A percentile compares a stretch with the other conserved stretches of the same genome.
These are phyloP conservation scores for Trichomycterus rosablanca DNA, from an alignment of 2,113 vertebrate species.

Conservation along the genomic window DNA sequence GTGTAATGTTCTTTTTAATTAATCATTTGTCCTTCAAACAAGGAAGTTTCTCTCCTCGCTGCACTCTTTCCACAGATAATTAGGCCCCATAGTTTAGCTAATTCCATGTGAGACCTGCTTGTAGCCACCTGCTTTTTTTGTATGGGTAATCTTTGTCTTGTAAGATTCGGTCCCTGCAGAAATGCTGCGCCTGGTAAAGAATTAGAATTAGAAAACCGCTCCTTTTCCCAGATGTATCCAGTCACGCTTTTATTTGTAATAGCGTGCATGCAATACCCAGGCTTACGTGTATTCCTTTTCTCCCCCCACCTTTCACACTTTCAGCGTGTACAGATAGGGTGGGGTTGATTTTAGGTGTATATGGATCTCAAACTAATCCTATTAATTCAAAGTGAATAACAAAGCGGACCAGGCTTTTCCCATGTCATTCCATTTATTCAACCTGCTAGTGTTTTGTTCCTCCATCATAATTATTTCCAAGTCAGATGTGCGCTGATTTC, in stretches of 20 bases:
- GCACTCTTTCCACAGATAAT: conserved; percentile 62
- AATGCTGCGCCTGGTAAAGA: conserved; percentile 47
- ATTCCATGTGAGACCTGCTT: conserved; percentile 50
- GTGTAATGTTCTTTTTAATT: conserved; percentile 72
- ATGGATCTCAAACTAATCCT: conserved; percentile 79
- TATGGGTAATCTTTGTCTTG: conserved; percentile 70
- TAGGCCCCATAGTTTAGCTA: conserved; percentile 64
- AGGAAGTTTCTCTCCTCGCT: conserved; percentile 54
- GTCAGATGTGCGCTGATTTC: conserved; percentile 92
- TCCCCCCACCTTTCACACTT: neutral
- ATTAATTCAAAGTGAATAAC: conserved; percentile 97
- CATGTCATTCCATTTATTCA: conserved; percentile 90
- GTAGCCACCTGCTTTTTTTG: conserved; percentile 64
- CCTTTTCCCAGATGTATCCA: conserved; percentile 40
- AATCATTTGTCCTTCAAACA: conserved; percentile 73
- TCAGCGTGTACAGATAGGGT: conserved; percentile 48
- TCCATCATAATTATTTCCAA: conserved; percentile 97
- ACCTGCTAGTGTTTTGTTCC: conserved; percentile 91
- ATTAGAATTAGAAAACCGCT: conserved; percentile 68
- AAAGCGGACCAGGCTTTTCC: conserved; percentile 86
- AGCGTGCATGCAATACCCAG: conserved; percentile 20
- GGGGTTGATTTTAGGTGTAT: conserved; percentile 61
- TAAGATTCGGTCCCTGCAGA: conserved; percentile 63
- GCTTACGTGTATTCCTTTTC: neutral
- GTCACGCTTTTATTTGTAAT: conserved; percentile 40